Conservation (phyloP, 2,888 invertebrate genomes). For the Drosophila paramelanica region DNA sequence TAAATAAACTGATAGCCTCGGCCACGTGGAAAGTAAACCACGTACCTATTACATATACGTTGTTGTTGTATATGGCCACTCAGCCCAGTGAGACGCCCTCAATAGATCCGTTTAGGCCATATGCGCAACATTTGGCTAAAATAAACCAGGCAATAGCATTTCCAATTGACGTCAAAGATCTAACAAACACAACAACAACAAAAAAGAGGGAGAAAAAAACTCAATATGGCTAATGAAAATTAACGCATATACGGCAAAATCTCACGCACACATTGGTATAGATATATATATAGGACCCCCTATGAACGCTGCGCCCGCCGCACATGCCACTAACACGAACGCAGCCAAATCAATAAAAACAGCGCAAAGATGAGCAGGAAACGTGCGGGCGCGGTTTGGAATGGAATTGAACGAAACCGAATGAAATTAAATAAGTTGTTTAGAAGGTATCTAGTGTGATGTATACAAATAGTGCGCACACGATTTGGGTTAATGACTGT, state of each 20-base stretch:
- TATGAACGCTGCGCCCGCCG: no score
- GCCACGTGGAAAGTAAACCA: conserved; percentile 38
- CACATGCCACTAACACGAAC: background rate
- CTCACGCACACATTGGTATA: conserved; percentile 16
- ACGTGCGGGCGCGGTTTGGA: background rate
- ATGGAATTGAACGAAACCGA: conserved; percentile 22
- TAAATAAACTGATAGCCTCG: conserved; percentile 33
- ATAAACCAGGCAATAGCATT: conserved; percentile 32
- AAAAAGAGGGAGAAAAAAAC: conserved; percentile 18
- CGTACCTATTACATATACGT: background rate
- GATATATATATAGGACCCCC: conserved; percentile 13
- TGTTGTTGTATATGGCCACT: background rate
- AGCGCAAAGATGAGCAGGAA: conserved; percentile 23
- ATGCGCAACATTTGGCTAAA: conserved; percentile 42
- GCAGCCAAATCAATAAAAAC: conserved; percentile 53
- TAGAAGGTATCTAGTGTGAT: background rate
- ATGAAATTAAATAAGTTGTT: conserved; percentile 6
- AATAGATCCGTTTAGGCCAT: conserved; percentile 43
- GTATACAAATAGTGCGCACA: conserved; percentile 3
- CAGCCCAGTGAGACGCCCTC: conserved; percentile 31
- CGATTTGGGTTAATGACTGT: conserved; percentile 70
- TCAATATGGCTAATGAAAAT: conserved; percentile 62
- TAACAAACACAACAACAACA: conserved; percentile 7
- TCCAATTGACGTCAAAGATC: conserved; percentile 57
- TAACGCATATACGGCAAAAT: conserved; percentile 67